Conservation (phyloP, 1,140 invertebrate genomes). For the Apis laboriosa region DNA sequence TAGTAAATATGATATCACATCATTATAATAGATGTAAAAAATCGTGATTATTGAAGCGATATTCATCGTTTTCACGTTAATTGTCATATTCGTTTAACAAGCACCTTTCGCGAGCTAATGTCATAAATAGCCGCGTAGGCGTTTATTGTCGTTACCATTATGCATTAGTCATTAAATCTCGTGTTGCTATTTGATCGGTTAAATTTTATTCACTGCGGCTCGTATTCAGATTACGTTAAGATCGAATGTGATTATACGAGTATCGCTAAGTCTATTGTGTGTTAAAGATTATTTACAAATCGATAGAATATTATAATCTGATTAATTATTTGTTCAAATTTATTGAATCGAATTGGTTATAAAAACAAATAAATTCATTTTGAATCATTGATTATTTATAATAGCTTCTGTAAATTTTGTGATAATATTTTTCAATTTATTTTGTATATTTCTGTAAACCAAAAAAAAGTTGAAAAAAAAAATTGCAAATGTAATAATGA, state of each 20-base stretch:
- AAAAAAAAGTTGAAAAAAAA: not conserved
- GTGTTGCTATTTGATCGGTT: conserved; percentile 51
- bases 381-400: not conserved
- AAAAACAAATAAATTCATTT: not conserved
- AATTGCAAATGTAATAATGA: conserved; percentile 30
- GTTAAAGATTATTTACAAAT: conserved; percentile 38
- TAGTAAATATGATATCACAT: not conserved
- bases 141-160: conserved; percentile 49
- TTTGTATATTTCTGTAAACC: not conserved
- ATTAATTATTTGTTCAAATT: conserved; percentile 9
- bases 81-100: conserved; percentile 19
- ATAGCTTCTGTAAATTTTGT: not conserved
- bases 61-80: not conserved
- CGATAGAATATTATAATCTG: conserved; percentile 1
- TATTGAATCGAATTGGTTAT: not conserved
- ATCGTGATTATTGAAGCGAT: not conserved
- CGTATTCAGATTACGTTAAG: conserved; percentile 7
- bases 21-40: not conserved
- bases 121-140: not conserved
- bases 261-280: conserved; percentile 28
- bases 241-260: conserved; percentile 13
- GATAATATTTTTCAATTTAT: not conserved
- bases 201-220: conserved; percentile 57
- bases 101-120: not conserved
- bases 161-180: conserved; percentile 54